These are phyloP conservation scores for Eudasyphora cyanicolor DNA, from an alignment of 2,888 invertebrate species.

Conservation along the genomic window DNA sequence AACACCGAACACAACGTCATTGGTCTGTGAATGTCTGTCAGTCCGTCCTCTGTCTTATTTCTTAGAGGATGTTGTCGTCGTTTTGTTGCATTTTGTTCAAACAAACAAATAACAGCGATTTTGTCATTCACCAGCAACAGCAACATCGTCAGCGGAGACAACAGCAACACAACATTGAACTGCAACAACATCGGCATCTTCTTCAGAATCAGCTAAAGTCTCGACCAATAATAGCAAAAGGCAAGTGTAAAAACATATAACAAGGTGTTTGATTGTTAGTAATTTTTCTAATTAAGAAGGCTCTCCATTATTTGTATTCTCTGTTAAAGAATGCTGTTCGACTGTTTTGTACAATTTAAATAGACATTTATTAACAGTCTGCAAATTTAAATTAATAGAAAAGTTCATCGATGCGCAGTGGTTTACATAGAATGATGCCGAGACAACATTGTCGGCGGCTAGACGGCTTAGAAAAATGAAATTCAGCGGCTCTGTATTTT, in stretches of 20 bases:
- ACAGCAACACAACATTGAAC: neutral
- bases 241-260: slow-evolving; percentile 57
- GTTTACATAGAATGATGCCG: no score
- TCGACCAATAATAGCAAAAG: slow-evolving; percentile 51
- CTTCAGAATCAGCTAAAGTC: no score
- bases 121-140: slow-evolving; percentile 34
- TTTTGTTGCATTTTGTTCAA: slow-evolving; percentile 64
- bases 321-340: neutral
- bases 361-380: neutral
- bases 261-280: slow-evolving; percentile 5
- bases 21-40: neutral
- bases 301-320: neutral
- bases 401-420: no score
- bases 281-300: slow-evolving; percentile 45
- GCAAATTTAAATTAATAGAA: neutral
- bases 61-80: slow-evolving; percentile 61
- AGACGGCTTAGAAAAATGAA: no score
- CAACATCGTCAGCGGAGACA: slow-evolving; percentile 13
- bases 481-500: no score
- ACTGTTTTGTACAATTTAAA: slow-evolving; percentile 1
- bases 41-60: slow-evolving; percentile 10
- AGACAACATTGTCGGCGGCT: no score
- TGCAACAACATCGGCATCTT: slow-evolving; percentile 24
- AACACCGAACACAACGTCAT: neutral
- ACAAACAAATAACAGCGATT: slow-evolving; percentile 58